These are phyloP conservation scores for Euwallacea similis DNA, from an alignment of 1,140 invertebrate species.

Conservation along the genomic window DNA sequence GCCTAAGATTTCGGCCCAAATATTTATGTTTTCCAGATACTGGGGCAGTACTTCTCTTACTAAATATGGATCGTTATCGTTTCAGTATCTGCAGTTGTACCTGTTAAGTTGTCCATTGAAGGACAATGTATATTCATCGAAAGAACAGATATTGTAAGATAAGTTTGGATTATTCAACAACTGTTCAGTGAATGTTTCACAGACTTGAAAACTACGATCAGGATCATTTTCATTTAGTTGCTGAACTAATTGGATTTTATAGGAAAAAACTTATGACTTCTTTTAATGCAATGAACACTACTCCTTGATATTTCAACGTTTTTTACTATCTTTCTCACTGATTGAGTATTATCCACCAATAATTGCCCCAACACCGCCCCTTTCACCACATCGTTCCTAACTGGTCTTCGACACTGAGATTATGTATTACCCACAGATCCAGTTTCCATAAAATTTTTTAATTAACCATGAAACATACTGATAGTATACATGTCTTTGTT, in stretches of 20 bases:
- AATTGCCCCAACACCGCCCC: neutral
- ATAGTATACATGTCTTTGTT: neutral
- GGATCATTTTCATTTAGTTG: neutral
- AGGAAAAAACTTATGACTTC: neutral
- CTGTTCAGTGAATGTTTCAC: neutral
- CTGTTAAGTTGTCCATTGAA: neutral
- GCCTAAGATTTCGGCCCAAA: neutral
- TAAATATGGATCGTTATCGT: neutral
- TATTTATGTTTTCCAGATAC: neutral
- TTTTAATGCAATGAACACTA: neutral
- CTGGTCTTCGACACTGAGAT: neutral
- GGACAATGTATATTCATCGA: neutral
- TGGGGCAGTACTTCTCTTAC: neutral
- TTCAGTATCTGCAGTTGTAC: neutral
- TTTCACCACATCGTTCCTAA: neutral
- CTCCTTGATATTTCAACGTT: neutral
- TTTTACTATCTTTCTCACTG: neutral
- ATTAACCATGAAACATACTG: neutral
- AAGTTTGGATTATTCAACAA: too few species aligned
- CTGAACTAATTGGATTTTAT: neutral
- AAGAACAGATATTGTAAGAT: too few species aligned
- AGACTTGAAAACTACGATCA: neutral
- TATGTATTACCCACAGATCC: neutral
- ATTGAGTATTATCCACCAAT: neutral
- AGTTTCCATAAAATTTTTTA: neutral